phyloP scores from a whole-genome alignment of 2,888 invertebrate species.

The Macrosoma leucophasiata region DNA sequence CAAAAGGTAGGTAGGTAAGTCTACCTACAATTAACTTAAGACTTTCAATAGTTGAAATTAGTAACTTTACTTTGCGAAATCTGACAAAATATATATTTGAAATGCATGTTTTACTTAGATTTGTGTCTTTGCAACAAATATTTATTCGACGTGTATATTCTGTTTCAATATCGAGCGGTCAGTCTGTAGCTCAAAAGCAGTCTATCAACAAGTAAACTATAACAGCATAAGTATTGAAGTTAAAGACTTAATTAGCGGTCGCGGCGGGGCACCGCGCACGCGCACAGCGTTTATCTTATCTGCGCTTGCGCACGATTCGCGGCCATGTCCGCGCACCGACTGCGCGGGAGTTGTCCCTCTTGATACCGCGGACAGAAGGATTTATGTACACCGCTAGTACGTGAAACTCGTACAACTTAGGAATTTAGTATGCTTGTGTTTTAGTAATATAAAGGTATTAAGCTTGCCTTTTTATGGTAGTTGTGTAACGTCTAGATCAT shows the following conservation, averaged over 20 bases:
- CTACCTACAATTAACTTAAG: too few relatives aligned
- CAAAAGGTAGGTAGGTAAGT: too few relatives aligned
- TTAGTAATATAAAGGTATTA: too few relatives aligned
- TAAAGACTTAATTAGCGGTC: slow-evolving; percentile 72
- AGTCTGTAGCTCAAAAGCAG: slow-evolving; percentile 25
- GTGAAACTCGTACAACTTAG: slow-evolving; percentile 12
- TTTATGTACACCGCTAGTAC: slow-evolving; percentile 33
- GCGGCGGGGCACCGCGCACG: slow-evolving; percentile 60
- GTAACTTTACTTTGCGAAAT: too few relatives aligned
- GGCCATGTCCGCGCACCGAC: slow-evolving; percentile 32
- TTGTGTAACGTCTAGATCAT: too few relatives aligned
- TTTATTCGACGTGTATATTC: too few relatives aligned
- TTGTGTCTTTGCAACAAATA: too few relatives aligned
- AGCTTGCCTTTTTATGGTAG: too few relatives aligned
- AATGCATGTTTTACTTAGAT: too few relatives aligned
- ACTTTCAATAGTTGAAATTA: too few relatives aligned
- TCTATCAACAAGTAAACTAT: slow-evolving; percentile 54
- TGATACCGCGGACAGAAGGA: slow-evolving; percentile 29
- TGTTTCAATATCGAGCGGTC: slow-evolving; percentile 19
- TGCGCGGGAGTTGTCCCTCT: slow-evolving; percentile 40
- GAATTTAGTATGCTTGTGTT: too few relatives aligned
- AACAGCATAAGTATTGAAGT: slow-evolving; percentile 47
- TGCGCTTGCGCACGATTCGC: slow-evolving; percentile 39
- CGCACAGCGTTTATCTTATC: slow-evolving; percentile 59
- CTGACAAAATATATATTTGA: too few relatives aligned